Percentiles rank a stretch among this genome's conserved stretches.
These are phyloP conservation scores for Diadema setosum DNA, from an alignment of 35 echinoderm and acorn worm species.

Conservation along the genomic window DNA sequence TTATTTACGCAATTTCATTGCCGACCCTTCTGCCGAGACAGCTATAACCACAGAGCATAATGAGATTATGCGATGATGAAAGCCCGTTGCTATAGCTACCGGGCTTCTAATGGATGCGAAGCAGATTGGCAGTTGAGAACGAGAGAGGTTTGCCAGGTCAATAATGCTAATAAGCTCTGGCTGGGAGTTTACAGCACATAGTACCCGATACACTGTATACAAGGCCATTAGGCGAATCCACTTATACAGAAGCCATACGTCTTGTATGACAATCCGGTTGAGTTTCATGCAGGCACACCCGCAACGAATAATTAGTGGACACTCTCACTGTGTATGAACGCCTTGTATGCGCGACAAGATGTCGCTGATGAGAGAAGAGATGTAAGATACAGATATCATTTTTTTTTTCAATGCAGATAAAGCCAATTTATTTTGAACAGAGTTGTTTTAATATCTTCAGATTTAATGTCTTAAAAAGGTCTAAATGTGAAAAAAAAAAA, in stretches of 20 bases:
- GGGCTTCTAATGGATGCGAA: neutral
- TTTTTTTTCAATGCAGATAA: too few species aligned
- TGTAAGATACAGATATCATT: too few species aligned
- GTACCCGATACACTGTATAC: neutral
- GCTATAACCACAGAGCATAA: neutral
- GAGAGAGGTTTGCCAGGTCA: neutral
- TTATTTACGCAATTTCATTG: neutral
- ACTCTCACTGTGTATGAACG: neutral
- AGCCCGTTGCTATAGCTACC: neutral
- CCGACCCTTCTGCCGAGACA: neutral
- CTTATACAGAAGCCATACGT: neutral
- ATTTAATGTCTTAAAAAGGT: too few species aligned
- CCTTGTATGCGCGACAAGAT: neutral
- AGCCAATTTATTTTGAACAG: too few species aligned
- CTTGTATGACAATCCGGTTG: neutral
- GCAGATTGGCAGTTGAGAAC: neutral
- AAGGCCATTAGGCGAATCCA: neutral
- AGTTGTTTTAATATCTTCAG: too few species aligned
- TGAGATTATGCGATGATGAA: constrained; percentile 14
- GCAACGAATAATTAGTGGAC: neutral
- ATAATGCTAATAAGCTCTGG: neutral
- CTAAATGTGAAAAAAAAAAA: too few species aligned
- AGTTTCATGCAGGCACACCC: neutral
- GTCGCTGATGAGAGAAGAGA: too few species aligned
- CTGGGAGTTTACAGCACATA: neutral